phyloP scores from a whole-genome alignment of 2,113 vertebrate genomes.

The Nothoprocta perdicaria region DNA sequence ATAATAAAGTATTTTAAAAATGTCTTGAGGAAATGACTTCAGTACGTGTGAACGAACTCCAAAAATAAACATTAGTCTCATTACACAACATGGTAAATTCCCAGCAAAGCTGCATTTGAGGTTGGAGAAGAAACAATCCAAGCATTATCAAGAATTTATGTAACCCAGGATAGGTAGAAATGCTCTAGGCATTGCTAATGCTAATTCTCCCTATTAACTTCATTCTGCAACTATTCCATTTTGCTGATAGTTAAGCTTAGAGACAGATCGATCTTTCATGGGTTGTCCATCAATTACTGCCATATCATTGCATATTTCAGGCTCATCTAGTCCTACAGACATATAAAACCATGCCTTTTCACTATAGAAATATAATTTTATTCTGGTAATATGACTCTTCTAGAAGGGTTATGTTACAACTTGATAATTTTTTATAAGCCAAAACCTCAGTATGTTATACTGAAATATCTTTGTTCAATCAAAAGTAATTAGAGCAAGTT shows the following conservation, averaged over 20 bases:
- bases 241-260: neutral
- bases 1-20: constrained; percentile 51
- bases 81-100: constrained; percentile 46
- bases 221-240: neutral
- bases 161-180: constrained; percentile 8
- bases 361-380: neutral
- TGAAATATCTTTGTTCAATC: neutral
- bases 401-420: neutral
- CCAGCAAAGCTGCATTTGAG: constrained; percentile 16
- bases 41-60: constrained; percentile 48
- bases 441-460: neutral
- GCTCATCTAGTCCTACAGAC: neutral
- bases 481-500: neutral
- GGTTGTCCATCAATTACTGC: neutral
- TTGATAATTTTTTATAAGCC: neutral
- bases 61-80: constrained; percentile 33
- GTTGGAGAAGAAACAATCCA: neutral
- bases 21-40: constrained; percentile 57
- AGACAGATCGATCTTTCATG: neutral
- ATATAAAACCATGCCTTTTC: neutral
- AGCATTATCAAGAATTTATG: neutral
- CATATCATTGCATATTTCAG: neutral
- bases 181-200: neutral
- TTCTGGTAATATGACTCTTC: neutral
- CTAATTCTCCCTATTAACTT: neutral